Conservation (phyloP, 1,140 invertebrate species). For the Thaumetopoea pityocampa region DNA sequence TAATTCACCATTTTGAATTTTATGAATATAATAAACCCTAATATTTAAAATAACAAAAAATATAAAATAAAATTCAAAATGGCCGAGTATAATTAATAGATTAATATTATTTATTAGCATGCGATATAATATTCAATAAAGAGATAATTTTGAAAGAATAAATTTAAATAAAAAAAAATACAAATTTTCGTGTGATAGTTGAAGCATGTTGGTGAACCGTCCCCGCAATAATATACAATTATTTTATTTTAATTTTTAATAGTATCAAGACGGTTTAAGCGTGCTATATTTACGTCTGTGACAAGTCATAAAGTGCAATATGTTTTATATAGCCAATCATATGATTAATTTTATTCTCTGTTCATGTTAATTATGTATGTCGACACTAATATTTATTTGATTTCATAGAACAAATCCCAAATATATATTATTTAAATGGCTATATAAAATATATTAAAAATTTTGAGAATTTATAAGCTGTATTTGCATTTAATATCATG, state of each 20-base stretch:
- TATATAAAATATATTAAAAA: constrained; percentile 15
- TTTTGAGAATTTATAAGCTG: constrained; percentile 18
- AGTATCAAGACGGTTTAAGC: constrained; percentile 10
- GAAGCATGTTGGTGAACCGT: constrained; percentile 45
- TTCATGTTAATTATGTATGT: not conserved
- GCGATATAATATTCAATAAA: constrained; percentile 45
- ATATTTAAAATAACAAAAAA: constrained; percentile 2
- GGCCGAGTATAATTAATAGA: constrained; percentile 36
- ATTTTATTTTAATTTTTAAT: constrained; percentile 8
- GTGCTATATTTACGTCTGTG: constrained; percentile 19
- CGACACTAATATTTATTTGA: constrained; percentile 4
- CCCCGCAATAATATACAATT: constrained; percentile 20
- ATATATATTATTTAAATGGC: not conserved
- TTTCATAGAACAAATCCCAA: not conserved
- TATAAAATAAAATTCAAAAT: constrained; percentile 46
- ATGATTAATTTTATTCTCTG: no score
- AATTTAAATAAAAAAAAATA: constrained; percentile 44
- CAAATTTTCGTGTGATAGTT: constrained; percentile 40
- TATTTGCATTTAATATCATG: constrained; percentile 56
- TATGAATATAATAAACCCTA: constrained; percentile 18
- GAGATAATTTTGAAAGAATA: constrained; percentile 13
- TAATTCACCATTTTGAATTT: constrained; percentile 48
- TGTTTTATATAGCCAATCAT: constrained; percentile 14
- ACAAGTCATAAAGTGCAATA: constrained; percentile 13
- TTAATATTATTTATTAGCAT: constrained; percentile 72